Base-by-base conservation (phyloP, 2,797 vertebrate species). In the Oreonectes daqikongensis region DNA sequence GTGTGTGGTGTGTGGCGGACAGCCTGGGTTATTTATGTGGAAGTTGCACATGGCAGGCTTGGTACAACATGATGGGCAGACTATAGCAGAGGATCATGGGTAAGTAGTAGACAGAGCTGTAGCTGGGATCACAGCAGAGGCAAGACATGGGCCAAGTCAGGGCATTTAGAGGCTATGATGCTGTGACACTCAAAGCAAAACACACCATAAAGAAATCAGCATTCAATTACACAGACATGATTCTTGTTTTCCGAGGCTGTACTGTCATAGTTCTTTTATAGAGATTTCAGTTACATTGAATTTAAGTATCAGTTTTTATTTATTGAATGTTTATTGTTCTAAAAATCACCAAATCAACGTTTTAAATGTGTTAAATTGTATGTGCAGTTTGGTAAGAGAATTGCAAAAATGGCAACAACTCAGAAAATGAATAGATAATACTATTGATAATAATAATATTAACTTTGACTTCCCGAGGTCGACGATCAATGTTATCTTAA, bases 21-120 rank as follows among this genome's bases (percentile, higher is more conserved):
- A 95, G 94, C 93, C 95, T 95, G 95, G 94, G 95, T 97, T 98
- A 98, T 97, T 97, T 97, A 96, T 95, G 94, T 97, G 94, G 97
- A 96, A 96, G 95, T 96, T 94, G 94, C 95, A 97, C 91, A 92
- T 91, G 90, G 90, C 90, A 91, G 89, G 89, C 86, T 84, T 85
- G 85, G 82, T 83, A 83, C 79, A 75, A 76, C 78, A 64, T 64
- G 73, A 52, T 30, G 83, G 85, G 84, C 52, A 30, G 73, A 77
- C 71, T 84, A 71, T 17, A 68, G 79, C 73, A 61, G 78, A 40
- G 73, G 57, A 77, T 77, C 46, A 63, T 42, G 67, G 64, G 60
- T 69, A 17, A 67, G 35, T 32, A n/a, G 66, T 61, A 40, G 77
- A 28, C 35, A 48, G 79, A 73, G 53, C 18, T 77, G 78, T 48